phyloP scores from a whole-genome alignment of 2,888 invertebrate species.

The Elysia crispata region DNA sequence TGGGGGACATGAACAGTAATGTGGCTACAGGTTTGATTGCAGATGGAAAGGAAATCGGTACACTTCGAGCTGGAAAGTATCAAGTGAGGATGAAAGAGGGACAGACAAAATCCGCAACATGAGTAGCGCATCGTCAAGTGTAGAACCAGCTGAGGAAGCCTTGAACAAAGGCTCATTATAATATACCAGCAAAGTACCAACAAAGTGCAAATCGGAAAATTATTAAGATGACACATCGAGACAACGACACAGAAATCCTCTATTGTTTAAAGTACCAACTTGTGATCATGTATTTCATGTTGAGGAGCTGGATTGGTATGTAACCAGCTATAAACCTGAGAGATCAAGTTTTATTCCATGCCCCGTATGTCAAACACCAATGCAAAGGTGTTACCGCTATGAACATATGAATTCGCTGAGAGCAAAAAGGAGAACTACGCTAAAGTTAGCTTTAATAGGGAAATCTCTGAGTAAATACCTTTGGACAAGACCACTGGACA shows the following conservation, averaged over 20 bases:
- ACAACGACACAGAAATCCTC: too few species aligned
- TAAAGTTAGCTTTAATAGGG: neutral
- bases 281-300: constrained; percentile 44
- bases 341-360: constrained; percentile 38
- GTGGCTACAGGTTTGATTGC: too few species aligned
- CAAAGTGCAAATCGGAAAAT: too few species aligned
- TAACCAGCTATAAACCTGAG: constrained; percentile 28
- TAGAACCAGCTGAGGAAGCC: constrained; percentile 33
- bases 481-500: neutral
- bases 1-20: too few species aligned
- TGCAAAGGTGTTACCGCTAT: constrained; percentile 40
- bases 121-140: constrained; percentile 9
- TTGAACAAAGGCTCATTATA: neutral
- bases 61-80: too few species aligned
- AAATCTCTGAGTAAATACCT: neutral
- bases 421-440: neutral
- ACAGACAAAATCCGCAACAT: constrained; percentile 5
- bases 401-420: constrained; percentile 26
- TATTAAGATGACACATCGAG: too few species aligned
- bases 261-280: constrained; percentile 43
- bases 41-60: too few species aligned
- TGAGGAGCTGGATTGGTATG: constrained; percentile 33
- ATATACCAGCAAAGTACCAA: too few species aligned
- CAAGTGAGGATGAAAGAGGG: constrained; percentile 43
- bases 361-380: constrained; percentile 22